These are phyloP conservation scores for Altica lythri DNA, from an alignment of 2,888 invertebrate species.

Conservation along the genomic window DNA sequence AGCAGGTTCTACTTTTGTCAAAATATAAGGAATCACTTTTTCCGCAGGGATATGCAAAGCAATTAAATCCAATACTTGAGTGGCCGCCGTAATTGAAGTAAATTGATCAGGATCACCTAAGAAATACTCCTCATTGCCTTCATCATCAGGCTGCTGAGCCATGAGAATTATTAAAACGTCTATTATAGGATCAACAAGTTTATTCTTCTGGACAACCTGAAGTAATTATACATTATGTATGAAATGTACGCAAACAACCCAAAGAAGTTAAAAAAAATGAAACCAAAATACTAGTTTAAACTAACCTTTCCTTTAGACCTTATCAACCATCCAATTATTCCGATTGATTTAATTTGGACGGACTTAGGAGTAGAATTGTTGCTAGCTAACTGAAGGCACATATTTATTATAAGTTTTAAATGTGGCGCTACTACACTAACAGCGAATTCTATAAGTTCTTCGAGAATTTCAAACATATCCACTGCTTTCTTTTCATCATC, in stretches of 20 bases:
- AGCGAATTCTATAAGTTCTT: slow-evolving; percentile 68
- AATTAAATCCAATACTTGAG: slow-evolving; percentile 74
- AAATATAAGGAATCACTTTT: slow-evolving; percentile 72
- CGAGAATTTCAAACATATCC: slow-evolving; percentile 67
- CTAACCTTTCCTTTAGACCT: slow-evolving; percentile 71
- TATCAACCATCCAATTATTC: slow-evolving; percentile 68
- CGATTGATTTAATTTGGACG: slow-evolving; percentile 70
- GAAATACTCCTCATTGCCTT: slow-evolving; percentile 69
- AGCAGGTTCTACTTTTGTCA: slow-evolving; percentile 67
- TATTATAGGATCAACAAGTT: slow-evolving; percentile 71
- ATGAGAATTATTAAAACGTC: slow-evolving; percentile 71
- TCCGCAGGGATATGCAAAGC: slow-evolving; percentile 78
- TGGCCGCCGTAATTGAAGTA: slow-evolving; percentile 69
- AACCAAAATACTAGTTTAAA: not conserved
- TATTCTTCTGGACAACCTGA: slow-evolving; percentile 67
- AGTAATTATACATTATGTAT: too few relatives aligned
- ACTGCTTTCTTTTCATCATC: slow-evolving; percentile 66
- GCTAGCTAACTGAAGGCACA: slow-evolving; percentile 68
- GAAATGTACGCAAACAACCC: too few relatives aligned
- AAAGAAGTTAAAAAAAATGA: too few relatives aligned
- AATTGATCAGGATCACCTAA: slow-evolving; percentile 66
- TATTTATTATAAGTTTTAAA: slow-evolving; percentile 66
- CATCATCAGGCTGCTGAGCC: slow-evolving; percentile 66
- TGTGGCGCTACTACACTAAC: slow-evolving; percentile 67
- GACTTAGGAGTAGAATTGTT: slow-evolving; percentile 63